Base-by-base conservation (phyloP, 2,113 vertebrate species). In the Trogon melanurus region DNA sequence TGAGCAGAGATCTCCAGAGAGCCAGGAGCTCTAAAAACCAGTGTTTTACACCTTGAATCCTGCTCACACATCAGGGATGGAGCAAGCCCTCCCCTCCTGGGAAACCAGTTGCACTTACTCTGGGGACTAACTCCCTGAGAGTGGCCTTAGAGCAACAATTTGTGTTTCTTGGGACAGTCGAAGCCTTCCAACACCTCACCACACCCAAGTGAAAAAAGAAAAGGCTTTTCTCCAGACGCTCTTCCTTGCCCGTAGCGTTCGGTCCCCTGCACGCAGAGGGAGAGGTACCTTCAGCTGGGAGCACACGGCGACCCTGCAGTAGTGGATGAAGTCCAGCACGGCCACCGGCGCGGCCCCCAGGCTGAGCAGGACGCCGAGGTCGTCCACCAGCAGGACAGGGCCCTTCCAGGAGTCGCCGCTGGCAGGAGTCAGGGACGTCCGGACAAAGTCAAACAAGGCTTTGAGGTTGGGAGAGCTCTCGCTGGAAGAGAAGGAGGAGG, bases 311-410 rank as follows among this genome's bases (percentile, higher is more conserved):
- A 97, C 98, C n/a, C 98, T 95, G 97, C 99, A 99, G 97, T 99
- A 99, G 91, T 99, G 99, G 76, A 99, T 94, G 93, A 99, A 99
- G 97, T 99, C 99, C 95, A 99, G 94, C 87, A 98, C 93, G 0
- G 98, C 97, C 48, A 97, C 96, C 0, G 96, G 95, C 0, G 93
- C 53, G 36, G 98, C 78, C 0, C 99, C 99, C 88, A 99, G 98
- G 96, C 99, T 99, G 75, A 99, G 96, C 90, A 99, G 97, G 60
- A 99, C 96, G 0, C 99, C 97, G 27, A 99, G 91, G 90, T 99
- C 98, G 0, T 99, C 99, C 89, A 99, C 96, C 65, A 99, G 96
- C 94, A 99, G 95, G 95, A 99, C 98, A 0, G 98, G 97, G 44
- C 96, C 97, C 19, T 96, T 97, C 98, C 98, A 98, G 2, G 89